phyloP scores from a whole-genome alignment of 2,113 vertebrate species.

The Hoplias malabaricus region DNA sequence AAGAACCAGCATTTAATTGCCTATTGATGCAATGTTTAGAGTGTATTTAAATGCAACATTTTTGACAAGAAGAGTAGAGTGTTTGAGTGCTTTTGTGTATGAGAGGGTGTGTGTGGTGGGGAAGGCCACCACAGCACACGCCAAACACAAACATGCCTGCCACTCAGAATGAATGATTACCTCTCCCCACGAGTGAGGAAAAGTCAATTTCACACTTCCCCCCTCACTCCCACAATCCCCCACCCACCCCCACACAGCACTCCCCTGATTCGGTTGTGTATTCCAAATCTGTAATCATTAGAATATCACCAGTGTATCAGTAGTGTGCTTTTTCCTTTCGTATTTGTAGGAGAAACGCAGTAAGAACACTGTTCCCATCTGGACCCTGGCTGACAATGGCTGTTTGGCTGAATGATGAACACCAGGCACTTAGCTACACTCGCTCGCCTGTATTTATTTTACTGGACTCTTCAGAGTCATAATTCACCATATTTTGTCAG shows the following conservation, averaged over 20 bases:
- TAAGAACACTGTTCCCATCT: constrained; percentile 45
- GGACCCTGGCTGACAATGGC: constrained; percentile 16
- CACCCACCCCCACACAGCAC: constrained; percentile 3
- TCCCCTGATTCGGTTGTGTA: constrained; percentile 54
- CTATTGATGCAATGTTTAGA: neutral
- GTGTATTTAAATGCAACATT: constrained; percentile 62
- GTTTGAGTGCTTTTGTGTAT: neutral
- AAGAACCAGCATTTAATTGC: neutral
- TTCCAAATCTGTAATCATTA: constrained; percentile 70
- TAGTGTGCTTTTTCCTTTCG: constrained; percentile 51
- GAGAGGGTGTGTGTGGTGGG: neutral
- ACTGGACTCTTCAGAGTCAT: constrained; percentile 16
- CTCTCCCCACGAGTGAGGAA: constrained; percentile 63
- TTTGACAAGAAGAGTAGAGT: constrained; percentile 63
- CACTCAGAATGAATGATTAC: constrained; percentile 76
- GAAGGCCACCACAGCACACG: constrained; percentile 50
- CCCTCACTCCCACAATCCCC: constrained; percentile 41
- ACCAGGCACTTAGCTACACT: constrained; percentile 9
- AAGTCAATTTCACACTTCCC: constrained; percentile 69
- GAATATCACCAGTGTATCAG: constrained; percentile 57
- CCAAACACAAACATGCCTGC: constrained; percentile 66
- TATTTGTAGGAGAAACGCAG: constrained; percentile 15
- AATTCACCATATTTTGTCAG: neutral
- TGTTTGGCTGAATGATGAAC: constrained; percentile 33
- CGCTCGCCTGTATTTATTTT: constrained; percentile 33